Evolutionary conservation across 2,888 invertebrate genomes (phyloP).

Genomic region (Sympetrum striolatum): DNA sequence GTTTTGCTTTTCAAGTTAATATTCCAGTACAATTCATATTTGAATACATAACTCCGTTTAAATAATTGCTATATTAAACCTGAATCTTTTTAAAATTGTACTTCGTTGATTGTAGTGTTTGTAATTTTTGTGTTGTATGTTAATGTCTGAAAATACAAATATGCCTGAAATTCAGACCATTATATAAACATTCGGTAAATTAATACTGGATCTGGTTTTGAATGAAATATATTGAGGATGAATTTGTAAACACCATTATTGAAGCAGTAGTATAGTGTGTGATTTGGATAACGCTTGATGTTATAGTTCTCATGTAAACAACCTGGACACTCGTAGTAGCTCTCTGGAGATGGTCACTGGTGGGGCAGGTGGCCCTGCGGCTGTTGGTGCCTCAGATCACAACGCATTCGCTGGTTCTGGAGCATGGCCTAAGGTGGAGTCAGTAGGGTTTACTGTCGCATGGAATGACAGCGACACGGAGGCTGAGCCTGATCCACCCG

Average conservation of each 20-base stretch:
- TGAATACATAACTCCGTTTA: too few species aligned
- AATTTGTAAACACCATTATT: not conserved
- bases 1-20: too few species aligned
- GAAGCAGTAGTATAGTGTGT: not conserved
- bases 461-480: slow-evolving; percentile 64
- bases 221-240: slow-evolving; percentile 30
- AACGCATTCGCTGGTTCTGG: slow-evolving; percentile 46
- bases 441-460: not conserved
- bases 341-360: slow-evolving; percentile 72
- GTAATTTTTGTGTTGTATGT: too few species aligned
- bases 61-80: too few species aligned
- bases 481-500: slow-evolving; percentile 74
- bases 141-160: too few species aligned
- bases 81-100: too few species aligned
- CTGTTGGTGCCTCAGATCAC: slow-evolving; percentile 52
- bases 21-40: too few species aligned
- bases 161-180: too few species aligned
- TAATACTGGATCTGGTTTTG: not conserved
- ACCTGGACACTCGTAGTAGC: slow-evolving; percentile 76
- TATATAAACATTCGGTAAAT: too few species aligned
- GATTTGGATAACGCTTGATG: slow-evolving; percentile 12
- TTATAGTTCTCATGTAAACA: slow-evolving; percentile 56
- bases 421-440: slow-evolving; percentile 28
- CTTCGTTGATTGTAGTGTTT: too few species aligned
- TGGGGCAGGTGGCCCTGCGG: slow-evolving; percentile 46